Conservation (phyloP, 2,888 invertebrate genomes). For the Drosophila sordidapex region DNA sequence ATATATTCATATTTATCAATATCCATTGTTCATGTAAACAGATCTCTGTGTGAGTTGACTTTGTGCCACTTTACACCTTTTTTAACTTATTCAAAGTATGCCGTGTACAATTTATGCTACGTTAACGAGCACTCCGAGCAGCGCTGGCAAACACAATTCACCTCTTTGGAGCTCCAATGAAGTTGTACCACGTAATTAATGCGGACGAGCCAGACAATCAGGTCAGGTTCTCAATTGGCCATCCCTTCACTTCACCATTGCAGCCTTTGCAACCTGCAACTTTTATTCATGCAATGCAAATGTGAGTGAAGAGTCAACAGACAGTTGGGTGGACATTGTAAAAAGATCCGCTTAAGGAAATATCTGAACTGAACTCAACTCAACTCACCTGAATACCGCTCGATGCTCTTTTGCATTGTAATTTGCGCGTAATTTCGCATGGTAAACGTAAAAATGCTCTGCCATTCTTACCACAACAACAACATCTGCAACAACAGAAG, state of each 20-base stretch:
- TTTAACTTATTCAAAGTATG: constrained; percentile 44
- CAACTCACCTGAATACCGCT: constrained; percentile 23
- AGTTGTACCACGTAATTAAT: constrained; percentile 66
- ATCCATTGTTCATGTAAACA: background rate
- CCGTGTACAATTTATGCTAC: constrained; percentile 48
- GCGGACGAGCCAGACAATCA: constrained; percentile 35
- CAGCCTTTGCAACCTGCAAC: constrained; percentile 12
- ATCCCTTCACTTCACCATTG: background rate
- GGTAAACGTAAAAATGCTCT: constrained; percentile 68
- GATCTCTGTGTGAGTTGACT: constrained; percentile 22
- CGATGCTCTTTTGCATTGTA: constrained; percentile 70
- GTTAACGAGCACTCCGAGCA: constrained; percentile 35
- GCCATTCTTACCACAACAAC: constrained; percentile 39
- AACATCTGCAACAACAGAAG: constrained; percentile 25
- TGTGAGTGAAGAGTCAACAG: constrained; percentile 34
- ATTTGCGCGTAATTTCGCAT: constrained; percentile 75
- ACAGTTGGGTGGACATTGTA: constrained; percentile 1
- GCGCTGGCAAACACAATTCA: constrained; percentile 14
- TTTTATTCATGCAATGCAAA: constrained; percentile 47
- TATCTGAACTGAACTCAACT: constrained; percentile 16
- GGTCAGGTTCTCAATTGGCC: constrained; percentile 30
- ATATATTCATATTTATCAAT: background rate
- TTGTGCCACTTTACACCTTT: constrained; percentile 40
- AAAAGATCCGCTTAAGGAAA: constrained; percentile 34
- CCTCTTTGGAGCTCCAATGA: constrained; percentile 26